Evolutionary conservation across 2,113 vertebrate genomes (phyloP).

Genomic region (Paracyprichromis sp.): DNA sequence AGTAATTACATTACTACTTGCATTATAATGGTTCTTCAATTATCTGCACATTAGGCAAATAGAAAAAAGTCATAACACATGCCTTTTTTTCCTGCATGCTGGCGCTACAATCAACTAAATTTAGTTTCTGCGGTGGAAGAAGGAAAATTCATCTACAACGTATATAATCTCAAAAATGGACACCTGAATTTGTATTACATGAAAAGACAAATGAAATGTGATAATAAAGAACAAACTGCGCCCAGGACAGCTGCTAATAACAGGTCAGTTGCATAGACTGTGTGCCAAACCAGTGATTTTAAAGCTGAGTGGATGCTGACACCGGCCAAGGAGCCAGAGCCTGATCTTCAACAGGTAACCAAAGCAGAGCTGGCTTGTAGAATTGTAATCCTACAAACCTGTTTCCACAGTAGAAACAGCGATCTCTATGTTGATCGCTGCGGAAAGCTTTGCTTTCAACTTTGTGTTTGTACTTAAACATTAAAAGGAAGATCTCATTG

Average conservation of each 20-base stretch:
- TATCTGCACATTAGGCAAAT: background rate
- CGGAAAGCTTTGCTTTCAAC: background rate
- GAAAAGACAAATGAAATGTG: background rate
- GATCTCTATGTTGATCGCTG: background rate
- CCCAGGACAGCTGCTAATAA: background rate
- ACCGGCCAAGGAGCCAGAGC: background rate
- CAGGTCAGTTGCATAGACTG: background rate
- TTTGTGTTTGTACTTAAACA: background rate
- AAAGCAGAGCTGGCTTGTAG: background rate
- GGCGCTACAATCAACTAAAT: background rate
- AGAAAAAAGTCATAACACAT: background rate
- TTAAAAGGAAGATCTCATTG: background rate
- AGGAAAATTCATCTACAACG: background rate
- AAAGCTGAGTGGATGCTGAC: background rate
- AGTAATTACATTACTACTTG: background rate
- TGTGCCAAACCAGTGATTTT: background rate
- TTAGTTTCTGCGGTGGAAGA: accelerated
- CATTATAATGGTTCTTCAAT: background rate
- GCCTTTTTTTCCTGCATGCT: background rate
- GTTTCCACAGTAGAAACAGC: background rate
- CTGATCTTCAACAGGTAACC: background rate
- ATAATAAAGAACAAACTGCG: background rate
- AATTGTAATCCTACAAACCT: background rate
- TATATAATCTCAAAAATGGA: background rate
- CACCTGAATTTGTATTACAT: background rate